Percentiles rank a stretch among this genome's conserved stretches.
Evolutionary conservation across 2,797 vertebrate genomes (phyloP).

Genomic region (Poeciliopsis gracilis): DNA sequence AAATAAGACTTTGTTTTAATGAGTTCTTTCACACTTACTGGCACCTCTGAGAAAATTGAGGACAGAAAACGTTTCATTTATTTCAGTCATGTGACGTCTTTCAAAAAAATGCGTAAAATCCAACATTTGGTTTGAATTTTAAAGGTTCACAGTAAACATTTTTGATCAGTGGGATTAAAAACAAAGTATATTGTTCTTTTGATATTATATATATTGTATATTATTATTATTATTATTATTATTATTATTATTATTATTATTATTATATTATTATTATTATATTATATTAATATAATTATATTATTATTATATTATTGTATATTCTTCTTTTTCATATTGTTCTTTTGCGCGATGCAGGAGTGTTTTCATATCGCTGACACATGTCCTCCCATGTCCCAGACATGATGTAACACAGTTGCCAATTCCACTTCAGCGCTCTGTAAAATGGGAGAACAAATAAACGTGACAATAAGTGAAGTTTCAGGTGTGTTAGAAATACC

Average conservation of each 20-base stretch:
- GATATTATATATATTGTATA: too few relatives aligned
- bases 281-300: too few relatives aligned
- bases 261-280: too few relatives aligned
- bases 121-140: background rate
- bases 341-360: background rate
- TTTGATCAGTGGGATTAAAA: background rate
- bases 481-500: background rate
- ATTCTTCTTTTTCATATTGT: too few relatives aligned
- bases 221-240: too few relatives aligned
- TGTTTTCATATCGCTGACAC: background rate
- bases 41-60: background rate
- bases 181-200: background rate
- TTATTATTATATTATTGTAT: too few relatives aligned
- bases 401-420: background rate
- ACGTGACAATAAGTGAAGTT: background rate
- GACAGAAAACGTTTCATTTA: background rate
- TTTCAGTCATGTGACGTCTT: background rate
- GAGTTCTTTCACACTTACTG: constrained; percentile 9
- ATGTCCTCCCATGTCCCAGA: background rate
- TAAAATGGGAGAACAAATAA: background rate
- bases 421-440: background rate
- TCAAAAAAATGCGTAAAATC: background rate
- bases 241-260: too few relatives aligned
- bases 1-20: constrained; percentile 33
- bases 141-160: background rate